Evolutionary conservation across 2,888 invertebrate genomes (phyloP), one percentile per base, ranked within the genome.

Genomic region (Helobdella robusta): DNA sequence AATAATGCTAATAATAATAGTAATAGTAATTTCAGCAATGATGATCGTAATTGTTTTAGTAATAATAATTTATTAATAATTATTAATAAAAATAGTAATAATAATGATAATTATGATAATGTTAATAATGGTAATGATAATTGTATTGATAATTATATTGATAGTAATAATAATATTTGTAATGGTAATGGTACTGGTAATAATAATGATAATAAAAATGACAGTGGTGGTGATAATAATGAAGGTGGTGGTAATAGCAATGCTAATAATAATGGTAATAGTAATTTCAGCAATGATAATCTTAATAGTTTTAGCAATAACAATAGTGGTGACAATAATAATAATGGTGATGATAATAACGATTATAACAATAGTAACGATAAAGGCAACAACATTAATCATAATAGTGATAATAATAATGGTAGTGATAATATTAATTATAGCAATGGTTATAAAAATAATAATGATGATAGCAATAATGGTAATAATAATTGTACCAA

Each of bases 261-360:
- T 30, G 30, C 6, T 30, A 56, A 25, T 30, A 56, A 25, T 6
- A 56, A 25, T 30, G 30, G 8, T 28, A 56, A 25, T 30, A 56
- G 8, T 30, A 56, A 6, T 6, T 28, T 5, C 28, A 56, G 25
- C 28, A 56, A 25, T 30, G 28, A 25, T 28, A 28, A 25, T 30
- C 23, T 8, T 56, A 56, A 23, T 30, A 56, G n/a, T 30, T 23
- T 15, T 56, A 28, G n/a, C 28, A 56, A 25, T 30, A 56, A 25
- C 28, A 56, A 25, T 30, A 40, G n/a, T n/a, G n/a, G n/a, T n/a
- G n/a, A n/a, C 44, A 40, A 40, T n/a, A 40, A 40, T n/a, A 40
- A 40, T n/a, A 40, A 40, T n/a, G n/a, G n/a, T n/a, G n/a, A 40
- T n/a, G n/a, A 40, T n/a, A 40, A 40, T n/a, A 40, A 40, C 44